Evolutionary conservation across 2,888 invertebrate genomes (phyloP), one percentile per base, ranked within the genome.

Genomic region (Drosophila bunnanda): DNA sequence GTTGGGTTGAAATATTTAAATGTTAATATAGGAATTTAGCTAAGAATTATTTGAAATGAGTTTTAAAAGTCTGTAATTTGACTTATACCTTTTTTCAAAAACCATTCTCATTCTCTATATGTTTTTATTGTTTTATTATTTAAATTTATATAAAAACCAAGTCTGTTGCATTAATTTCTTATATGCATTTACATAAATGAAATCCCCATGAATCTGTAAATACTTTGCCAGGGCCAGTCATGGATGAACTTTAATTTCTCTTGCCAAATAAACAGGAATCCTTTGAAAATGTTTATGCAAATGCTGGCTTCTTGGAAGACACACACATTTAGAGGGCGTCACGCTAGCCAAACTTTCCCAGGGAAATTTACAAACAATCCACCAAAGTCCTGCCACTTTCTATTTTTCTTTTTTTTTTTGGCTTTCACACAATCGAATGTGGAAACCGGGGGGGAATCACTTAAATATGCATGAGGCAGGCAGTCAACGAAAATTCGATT

Each of bases 401-500:
- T 36, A 2, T 12, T 4, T 2, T n/a, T n/a, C 4, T 12, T 17
- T 6, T 1, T 12, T 43, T 32, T 65, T 39, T 59, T 17, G 54
- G 15, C 32, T 25, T 55, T 43, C 68, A 54, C 53, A 68, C 39
- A 44, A 25, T 12, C 20, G 4, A 20, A 38, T 13, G 46, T 4
- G 53, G 32, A 66, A 53, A 36, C 69, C n/a, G n/a, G n/a, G 70
- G 34, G n/a, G 32, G 66, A 57, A 61, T 70, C 78, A 81, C 76
- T 83, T 78, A 88, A 87, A 84, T 88, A 87, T 89, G 76, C 88
- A 88, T 83, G 85, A 79, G 79, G 74, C 81, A 81, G 78, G 55
- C 57, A 58, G 60, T 67, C 73, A 53, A 71, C 68, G 60, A 72
- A 65, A 88, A 86, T 84, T 88, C 82, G 87, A 88, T 89, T 82